Percentiles rank a stretch among this genome's conserved stretches.
Evolutionary conservation across 2,113 vertebrate genomes (phyloP).

Genomic region (Bujurquina vittata): DNA sequence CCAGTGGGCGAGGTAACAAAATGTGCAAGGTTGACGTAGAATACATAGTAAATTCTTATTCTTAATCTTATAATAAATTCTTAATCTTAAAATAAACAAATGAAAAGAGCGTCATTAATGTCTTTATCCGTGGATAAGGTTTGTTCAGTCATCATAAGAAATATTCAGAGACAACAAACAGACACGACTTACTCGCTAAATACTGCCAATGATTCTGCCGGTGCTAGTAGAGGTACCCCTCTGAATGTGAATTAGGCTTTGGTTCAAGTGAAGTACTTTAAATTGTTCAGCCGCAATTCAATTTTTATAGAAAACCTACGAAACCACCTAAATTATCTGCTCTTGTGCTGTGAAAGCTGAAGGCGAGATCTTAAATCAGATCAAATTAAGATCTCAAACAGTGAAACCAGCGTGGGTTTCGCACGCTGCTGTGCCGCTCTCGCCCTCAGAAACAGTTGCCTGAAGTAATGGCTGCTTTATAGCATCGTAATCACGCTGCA

Average conservation of each 20-base stretch:
- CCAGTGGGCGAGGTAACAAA: not conserved
- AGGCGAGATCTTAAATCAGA: not conserved
- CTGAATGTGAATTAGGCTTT: not conserved
- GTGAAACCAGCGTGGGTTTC: not conserved
- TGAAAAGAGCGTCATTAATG: not conserved
- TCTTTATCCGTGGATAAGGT: not conserved
- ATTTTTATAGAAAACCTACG: not conserved
- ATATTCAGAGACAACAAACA: not conserved
- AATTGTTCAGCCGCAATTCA: not conserved
- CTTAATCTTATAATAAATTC: not conserved
- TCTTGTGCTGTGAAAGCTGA: not conserved
- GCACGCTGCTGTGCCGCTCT: not conserved
- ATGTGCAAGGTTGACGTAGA: not conserved
- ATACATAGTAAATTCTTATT: not conserved
- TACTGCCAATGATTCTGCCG: rapidly evolving
- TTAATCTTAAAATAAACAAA: not conserved
- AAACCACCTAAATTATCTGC: too few relatives aligned
- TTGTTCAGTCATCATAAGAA: not conserved
- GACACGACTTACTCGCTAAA: not conserved
- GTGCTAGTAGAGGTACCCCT: not conserved
- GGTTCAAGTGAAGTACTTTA: not conserved
- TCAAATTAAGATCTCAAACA: not conserved
- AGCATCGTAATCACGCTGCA: slow-evolving; percentile 66
- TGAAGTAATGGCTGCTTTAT: slow-evolving; percentile 65
- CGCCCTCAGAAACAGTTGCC: slow-evolving; percentile 53